These are phyloP conservation scores for Scaptomyza pallida DNA, from an alignment of 1,140 invertebrate species.

Conservation along the genomic window DNA sequence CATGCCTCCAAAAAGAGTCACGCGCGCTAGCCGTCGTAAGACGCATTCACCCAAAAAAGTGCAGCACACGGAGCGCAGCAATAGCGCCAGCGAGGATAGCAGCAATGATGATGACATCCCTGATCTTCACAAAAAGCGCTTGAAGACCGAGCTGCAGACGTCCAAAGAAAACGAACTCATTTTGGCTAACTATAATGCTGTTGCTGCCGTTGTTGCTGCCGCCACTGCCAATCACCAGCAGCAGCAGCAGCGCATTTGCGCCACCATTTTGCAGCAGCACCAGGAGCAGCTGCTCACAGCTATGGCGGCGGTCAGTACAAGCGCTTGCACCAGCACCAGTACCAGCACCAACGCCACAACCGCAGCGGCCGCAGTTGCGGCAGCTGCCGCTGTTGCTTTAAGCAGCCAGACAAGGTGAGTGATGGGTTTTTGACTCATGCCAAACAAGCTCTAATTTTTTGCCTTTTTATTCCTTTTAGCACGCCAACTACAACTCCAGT, in stretches of 20 bases:
- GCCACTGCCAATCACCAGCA: slow-evolving; percentile 36
- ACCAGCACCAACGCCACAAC: not conserved
- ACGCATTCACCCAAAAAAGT: slow-evolving; percentile 68
- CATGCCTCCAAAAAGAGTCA: slow-evolving; percentile 28
- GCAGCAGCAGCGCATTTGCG: slow-evolving; percentile 49
- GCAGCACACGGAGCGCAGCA: slow-evolving; percentile 44
- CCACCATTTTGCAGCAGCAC: slow-evolving; percentile 53
- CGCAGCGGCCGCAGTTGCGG: not conserved
- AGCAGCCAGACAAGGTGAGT: slow-evolving; percentile 38
- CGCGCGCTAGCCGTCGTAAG: slow-evolving; percentile 63
- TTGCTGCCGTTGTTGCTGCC: slow-evolving; percentile 60
- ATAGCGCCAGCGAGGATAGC: slow-evolving; percentile 42
- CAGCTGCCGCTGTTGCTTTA: slow-evolving; percentile 1
- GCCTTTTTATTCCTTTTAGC: not conserved
- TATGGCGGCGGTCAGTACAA: slow-evolving; percentile 29
- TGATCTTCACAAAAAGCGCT: slow-evolving; percentile 46
- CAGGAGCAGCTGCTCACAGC: slow-evolving; percentile 51
- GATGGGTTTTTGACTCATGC: fast-evolving
- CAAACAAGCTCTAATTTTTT: not conserved
- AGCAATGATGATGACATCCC: slow-evolving; percentile 29
- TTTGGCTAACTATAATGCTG: slow-evolving; percentile 69
- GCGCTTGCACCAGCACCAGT: slow-evolving; percentile 22
- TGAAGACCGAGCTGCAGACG: slow-evolving; percentile 42
- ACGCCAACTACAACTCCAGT: slow-evolving; percentile 1
- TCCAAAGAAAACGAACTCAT: slow-evolving; percentile 64